Conservation (phyloP, 2,113 vertebrate species). For the Pomatostomus ruficeps region DNA sequence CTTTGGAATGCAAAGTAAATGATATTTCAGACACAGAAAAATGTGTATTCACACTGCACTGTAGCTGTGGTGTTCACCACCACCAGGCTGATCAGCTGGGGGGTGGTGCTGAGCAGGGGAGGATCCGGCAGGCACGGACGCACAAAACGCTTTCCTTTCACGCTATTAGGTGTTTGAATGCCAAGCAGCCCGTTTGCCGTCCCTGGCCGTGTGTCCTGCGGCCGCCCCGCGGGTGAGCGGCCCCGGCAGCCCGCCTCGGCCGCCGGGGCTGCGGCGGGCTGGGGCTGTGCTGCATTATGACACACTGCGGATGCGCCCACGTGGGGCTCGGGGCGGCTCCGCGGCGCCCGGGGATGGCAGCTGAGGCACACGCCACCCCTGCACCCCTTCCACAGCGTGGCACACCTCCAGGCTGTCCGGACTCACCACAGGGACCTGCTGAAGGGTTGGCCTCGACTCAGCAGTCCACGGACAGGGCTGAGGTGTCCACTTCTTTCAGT, state of each 20-base stretch:
- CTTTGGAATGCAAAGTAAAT: neutral
- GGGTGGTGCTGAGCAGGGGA: neutral
- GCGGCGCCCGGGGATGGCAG: neutral
- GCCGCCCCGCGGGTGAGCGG: neutral
- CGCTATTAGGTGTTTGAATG: rapidly evolving
- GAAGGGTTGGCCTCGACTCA: neutral
- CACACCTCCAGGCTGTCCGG: neutral
- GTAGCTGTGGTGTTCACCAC: neutral
- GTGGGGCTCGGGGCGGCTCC: neutral
- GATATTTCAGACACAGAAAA: neutral
- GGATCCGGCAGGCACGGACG: rapidly evolving
- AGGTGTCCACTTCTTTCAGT: neutral
- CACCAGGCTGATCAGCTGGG: neutral
- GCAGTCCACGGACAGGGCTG: neutral
- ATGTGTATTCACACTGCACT: neutral
- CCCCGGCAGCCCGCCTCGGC: neutral
- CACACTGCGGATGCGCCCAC: conserved; percentile 29
- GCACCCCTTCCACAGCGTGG: neutral
- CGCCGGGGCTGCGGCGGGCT: neutral
- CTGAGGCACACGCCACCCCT: neutral
- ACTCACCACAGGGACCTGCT: neutral
- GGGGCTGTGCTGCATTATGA: conserved; percentile 32
- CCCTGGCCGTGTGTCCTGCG: rapidly evolving
- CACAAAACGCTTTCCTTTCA: neutral
- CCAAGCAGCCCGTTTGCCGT: rapidly evolving